Base-by-base conservation (phyloP, 2,888 invertebrate genomes). In the Morpho achilles region DNA sequence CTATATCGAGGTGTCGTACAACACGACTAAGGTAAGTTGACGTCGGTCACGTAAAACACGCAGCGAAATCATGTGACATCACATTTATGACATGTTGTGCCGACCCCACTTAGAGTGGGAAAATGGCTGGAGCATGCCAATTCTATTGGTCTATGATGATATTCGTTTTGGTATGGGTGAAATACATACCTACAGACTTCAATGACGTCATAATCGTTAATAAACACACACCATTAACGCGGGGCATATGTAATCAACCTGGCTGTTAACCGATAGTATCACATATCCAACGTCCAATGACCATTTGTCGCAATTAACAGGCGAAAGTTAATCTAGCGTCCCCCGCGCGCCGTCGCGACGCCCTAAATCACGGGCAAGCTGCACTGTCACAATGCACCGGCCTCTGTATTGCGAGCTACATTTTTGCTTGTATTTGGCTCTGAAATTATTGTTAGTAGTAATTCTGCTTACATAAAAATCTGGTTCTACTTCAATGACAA, bases 291-390 rank as follows among this genome's bases (percentile, higher is more conserved):
- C 70, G 76, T 77, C 75, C 76, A 75, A 73, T 77, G 79, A 73
- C 76, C 81, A 84, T 87, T 86, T 81, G 80, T 86, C 77, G 87
- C 76, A 80, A 87, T 87, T 86, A 87, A 80, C 85, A 72, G 73
- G 63, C 76, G 75, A 79, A 80, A 79, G 84, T 82, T 86, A 84
- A 85, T 86, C 82, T 82, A 74, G 70, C 71, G 64, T 66, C 65
- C 62, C 55, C 58, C 61, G 69, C 67, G 60, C 62, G 54, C 79
- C 76, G 84, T 78, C 86, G 81, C 86, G 87, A 79, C 85, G 74
- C 74, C 71, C 81, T 88, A 87, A 86, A 87, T 87, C 84, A 87
- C 82, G 61, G 68, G 54, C 69, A 68, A 58, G 64, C 67, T 71
- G 70, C 71, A 72, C 67, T 70, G 69, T 71, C 69, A 71, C 71